phyloP scores from a whole-genome alignment of 2,797 vertebrate species.

The Peromyscus nudipes region DNA sequence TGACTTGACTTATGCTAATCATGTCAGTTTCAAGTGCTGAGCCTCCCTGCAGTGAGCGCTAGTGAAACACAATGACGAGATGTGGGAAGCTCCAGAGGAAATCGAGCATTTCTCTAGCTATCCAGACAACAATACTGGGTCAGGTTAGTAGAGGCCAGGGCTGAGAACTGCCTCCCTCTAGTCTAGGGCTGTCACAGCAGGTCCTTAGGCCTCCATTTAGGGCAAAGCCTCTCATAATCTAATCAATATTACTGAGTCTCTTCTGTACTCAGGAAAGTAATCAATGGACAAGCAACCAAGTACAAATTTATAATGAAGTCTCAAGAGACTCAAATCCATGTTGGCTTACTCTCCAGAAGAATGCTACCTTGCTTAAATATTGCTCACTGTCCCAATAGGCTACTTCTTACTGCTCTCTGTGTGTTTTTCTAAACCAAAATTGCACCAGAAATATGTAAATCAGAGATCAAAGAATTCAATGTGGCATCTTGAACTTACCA shows the following conservation, averaged over 20 bases:
- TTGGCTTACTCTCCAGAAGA: background rate
- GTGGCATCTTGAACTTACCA: background rate
- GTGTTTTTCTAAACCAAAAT: background rate
- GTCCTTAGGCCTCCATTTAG: background rate
- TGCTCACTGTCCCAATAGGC: background rate
- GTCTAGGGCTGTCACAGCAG: background rate
- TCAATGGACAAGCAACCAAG: background rate
- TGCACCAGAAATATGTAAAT: background rate
- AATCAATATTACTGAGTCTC: background rate
- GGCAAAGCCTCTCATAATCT: background rate
- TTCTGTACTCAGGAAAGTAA: background rate
- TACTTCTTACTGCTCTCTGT: background rate
- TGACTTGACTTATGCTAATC: slow-evolving; percentile 2
- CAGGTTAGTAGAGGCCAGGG: background rate
- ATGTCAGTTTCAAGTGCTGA: background rate
- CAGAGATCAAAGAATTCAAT: slow-evolving; percentile 20
- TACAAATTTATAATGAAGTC: background rate
- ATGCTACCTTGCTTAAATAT: background rate
- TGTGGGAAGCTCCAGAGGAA: background rate
- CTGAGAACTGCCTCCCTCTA: background rate
- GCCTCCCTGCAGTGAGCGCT: background rate
- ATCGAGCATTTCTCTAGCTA: background rate
- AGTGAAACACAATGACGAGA: background rate
- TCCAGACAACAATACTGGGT: background rate
- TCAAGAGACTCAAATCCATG: background rate